These are phyloP conservation scores for Alectoris magna DNA, from an alignment of 2,797 vertebrate genomes.

Conservation along the genomic window DNA sequence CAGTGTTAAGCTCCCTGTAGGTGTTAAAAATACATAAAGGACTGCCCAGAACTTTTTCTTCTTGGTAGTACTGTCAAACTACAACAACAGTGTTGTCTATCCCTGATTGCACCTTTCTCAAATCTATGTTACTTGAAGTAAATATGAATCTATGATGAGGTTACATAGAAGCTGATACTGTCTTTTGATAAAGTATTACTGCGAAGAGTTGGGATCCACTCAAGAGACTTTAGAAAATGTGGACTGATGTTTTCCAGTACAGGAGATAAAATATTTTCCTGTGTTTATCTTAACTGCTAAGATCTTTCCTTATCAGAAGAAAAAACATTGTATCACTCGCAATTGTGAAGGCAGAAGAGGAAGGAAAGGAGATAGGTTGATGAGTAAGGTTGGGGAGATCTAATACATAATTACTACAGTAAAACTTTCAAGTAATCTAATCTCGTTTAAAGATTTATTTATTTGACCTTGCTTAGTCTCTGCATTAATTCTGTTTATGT, in stretches of 20 bases:
- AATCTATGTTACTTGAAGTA: background rate
- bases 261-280: background rate
- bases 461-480: slow-evolving; percentile 35
- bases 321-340: background rate
- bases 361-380: background rate
- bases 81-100: accelerated
- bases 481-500: slow-evolving; percentile 28
- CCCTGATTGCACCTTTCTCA: background rate
- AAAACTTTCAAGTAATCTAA: slow-evolving; percentile 2
- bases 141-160: background rate
- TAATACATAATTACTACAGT: background rate
- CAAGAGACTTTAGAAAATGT: background rate
- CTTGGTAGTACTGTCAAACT: background rate
- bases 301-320: background rate
- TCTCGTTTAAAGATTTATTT: slow-evolving; percentile 21
- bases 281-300: background rate
- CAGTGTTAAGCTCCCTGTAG: background rate
- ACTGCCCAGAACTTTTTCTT: background rate
- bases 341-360: background rate
- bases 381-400: background rate
- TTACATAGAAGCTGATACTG: background rate
- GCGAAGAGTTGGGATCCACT: background rate
- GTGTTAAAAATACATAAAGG: background rate
- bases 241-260: background rate
- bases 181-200: background rate